A percentile compares a stretch with the other conserved stretches of the same genome.
Conservation (phyloP, 2,797 vertebrate genomes). For the Spinibarbus caldwelli region DNA sequence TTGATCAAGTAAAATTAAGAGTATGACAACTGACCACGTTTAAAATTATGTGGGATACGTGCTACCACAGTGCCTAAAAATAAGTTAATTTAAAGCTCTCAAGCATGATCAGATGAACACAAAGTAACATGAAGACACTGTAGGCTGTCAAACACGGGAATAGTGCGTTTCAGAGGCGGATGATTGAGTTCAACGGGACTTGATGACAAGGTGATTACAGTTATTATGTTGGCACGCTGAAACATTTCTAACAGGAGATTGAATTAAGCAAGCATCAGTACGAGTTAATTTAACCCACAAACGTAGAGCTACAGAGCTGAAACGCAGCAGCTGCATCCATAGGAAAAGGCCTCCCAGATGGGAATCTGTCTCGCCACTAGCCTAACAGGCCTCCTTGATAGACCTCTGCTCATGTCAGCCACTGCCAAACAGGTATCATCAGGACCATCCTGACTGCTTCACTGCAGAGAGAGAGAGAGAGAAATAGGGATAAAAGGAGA, state of each 20-base stretch:
- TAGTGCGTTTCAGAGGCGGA: conserved; percentile 24
- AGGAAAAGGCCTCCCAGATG: background rate
- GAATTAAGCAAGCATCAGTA: conserved; percentile 33
- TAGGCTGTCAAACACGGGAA: conserved; percentile 38
- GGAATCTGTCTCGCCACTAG: conserved; percentile 13
- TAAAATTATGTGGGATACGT: conserved; percentile 80
- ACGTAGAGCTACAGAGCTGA: background rate
- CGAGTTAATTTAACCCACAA: conserved; percentile 39
- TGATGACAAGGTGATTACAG: conserved; percentile 35
- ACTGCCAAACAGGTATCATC: conserved; percentile 52
- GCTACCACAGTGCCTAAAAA: conserved; percentile 67
- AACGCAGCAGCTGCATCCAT: conserved; percentile 8
- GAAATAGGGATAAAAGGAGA: background rate
- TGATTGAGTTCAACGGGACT: conserved; percentile 39
- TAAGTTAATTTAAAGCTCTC: background rate
- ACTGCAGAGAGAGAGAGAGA: background rate
- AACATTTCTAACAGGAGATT: conserved; percentile 35
- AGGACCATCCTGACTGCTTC: conserved; percentile 10
- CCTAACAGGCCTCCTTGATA: conserved; percentile 33
- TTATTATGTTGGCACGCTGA: conserved; percentile 35
- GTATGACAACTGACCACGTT: conserved; percentile 94
- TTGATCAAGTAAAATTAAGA: conserved; percentile 91
- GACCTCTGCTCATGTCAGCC: conserved; percentile 41
- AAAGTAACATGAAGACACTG: conserved; percentile 17
- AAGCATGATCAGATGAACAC: conserved; percentile 14